These are phyloP conservation scores for Eristalis arbustorum DNA, from an alignment of 2,888 invertebrate species.

Conservation along the genomic window DNA sequence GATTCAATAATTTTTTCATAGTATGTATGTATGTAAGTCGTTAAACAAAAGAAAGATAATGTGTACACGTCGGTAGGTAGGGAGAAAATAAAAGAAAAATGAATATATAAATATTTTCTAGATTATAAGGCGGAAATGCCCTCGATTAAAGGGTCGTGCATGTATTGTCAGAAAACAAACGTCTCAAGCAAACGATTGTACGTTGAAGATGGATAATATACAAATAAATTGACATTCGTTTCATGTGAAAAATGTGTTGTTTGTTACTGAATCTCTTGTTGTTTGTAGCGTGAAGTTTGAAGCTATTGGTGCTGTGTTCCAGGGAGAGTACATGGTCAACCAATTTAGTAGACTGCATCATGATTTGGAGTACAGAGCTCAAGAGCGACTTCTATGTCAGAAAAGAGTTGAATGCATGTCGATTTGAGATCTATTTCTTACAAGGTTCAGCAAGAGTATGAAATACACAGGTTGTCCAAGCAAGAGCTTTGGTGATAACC, in stretches of 20 bases:
- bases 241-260: neutral
- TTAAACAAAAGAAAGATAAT: conserved; percentile 3
- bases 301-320: no score
- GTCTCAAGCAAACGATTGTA: conserved; percentile 20
- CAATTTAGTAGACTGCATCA: no score
- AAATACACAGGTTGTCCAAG: no score
- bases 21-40: conserved; percentile 35
- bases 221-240: conserved; percentile 60
- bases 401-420: no score
- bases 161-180: neutral
- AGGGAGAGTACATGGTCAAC: no score
- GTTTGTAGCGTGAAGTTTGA: no score
- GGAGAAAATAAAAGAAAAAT: neutral
- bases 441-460: no score
- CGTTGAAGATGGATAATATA: conserved; percentile 15
- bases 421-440: no score
- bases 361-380: no score
- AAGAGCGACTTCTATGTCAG: no score
- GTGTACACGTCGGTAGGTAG: conserved; percentile 46
- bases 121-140: conserved; percentile 7
- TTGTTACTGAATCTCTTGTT: no score
- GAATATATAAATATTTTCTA: neutral
- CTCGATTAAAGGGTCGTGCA: neutral
- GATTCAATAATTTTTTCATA: conserved; percentile 39
- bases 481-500: no score